phyloP scores from a whole-genome alignment of 2,113 vertebrate genomes.

The Sander lucioperca region DNA sequence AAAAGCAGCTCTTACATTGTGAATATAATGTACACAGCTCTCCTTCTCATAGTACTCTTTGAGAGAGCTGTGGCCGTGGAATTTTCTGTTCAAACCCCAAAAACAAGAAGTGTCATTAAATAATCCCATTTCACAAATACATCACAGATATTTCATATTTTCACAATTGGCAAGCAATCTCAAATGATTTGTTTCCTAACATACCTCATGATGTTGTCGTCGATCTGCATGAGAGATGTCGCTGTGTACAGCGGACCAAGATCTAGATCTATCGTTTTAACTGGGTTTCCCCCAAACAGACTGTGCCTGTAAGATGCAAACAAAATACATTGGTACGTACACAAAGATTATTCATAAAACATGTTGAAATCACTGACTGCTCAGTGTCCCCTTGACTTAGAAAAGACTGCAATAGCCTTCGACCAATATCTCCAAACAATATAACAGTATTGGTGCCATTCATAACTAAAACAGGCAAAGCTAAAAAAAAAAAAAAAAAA shows the following conservation, averaged over 20 bases:
- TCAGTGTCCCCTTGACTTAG: neutral
- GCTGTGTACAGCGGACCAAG: conserved; percentile 92
- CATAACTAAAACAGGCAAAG: neutral
- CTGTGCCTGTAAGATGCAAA: conserved; percentile 84
- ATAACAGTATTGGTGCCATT: neutral
- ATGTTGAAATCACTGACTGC: neutral
- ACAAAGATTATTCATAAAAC: neutral
- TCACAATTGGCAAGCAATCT: neutral
- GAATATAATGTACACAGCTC: conserved; percentile 95
- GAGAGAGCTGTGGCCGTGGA: conserved; percentile 94
- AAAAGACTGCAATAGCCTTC: neutral
- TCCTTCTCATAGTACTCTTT: conserved; percentile 99
- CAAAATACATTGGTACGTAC: neutral
- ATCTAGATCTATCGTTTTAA: conserved; percentile 89
- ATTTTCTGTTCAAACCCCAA: conserved; percentile 87
- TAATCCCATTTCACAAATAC: neutral
- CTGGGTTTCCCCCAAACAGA: conserved; percentile 88
- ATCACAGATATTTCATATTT: neutral
- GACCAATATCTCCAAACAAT: neutral
- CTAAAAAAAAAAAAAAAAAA: too few relatives aligned
- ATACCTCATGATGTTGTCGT: conserved; percentile 97
- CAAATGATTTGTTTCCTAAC: conserved; percentile 9
- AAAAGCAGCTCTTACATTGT: conserved; percentile 87
- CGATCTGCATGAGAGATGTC: conserved; percentile 98
- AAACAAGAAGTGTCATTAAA: neutral